Conservation (phyloP, 2,797 vertebrate genomes). For the Semaprochilodus insignis region DNA sequence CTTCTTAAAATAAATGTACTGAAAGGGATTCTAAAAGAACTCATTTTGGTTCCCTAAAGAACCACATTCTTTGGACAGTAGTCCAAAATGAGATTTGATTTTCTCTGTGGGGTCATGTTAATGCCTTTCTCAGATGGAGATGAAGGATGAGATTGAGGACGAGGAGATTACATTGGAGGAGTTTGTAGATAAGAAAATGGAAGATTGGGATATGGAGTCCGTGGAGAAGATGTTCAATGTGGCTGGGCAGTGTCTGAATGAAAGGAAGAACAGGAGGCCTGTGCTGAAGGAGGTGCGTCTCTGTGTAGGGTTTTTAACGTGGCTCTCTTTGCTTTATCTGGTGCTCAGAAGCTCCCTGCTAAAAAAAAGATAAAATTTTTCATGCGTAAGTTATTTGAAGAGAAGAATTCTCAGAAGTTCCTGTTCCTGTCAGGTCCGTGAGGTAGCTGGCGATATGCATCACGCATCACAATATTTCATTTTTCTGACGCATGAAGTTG, state of each 20-base stretch:
- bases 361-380: background rate
- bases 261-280: slow-evolving; percentile 89
- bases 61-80: background rate
- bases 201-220: slow-evolving; percentile 75
- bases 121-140: slow-evolving; percentile 80
- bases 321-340: no score
- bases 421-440: no score
- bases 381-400: background rate
- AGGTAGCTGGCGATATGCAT: no score
- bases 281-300: slow-evolving; percentile 83
- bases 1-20: no score
- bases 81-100: background rate
- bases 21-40: no score
- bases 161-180: slow-evolving; percentile 89
- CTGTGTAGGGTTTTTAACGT: background rate
- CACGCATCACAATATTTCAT: no score
- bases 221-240: slow-evolving; percentile 83
- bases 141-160: slow-evolving; percentile 93
- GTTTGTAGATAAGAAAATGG: slow-evolving; percentile 89
- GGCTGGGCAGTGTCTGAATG: slow-evolving; percentile 86
- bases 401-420: background rate
- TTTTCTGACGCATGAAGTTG: no score
- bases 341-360: background rate
- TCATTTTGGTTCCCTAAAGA: background rate
- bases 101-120: background rate